Conservation (phyloP, 2,797 vertebrate species). For the Lacerta viridis region DNA sequence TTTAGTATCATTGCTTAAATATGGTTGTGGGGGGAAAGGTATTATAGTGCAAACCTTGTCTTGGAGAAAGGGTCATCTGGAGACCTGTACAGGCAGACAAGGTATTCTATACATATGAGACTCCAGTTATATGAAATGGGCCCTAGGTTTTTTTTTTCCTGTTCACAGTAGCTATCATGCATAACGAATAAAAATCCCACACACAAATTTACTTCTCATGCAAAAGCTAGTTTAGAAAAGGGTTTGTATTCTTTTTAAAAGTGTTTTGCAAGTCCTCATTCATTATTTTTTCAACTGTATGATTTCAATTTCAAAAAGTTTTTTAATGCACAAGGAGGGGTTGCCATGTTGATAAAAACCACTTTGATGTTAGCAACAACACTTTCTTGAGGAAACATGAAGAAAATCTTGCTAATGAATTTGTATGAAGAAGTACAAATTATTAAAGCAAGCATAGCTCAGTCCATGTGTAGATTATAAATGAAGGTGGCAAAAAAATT, state of each 20-base stretch:
- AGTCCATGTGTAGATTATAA: constrained; percentile 26
- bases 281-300: not conserved
- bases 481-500: constrained; percentile 11
- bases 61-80: not conserved
- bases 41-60: not conserved
- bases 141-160: not conserved
- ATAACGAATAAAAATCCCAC: constrained; percentile 34
- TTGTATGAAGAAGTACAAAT: constrained; percentile 12
- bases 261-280: constrained; percentile 24
- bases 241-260: not conserved
- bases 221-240: not conserved
- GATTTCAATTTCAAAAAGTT: constrained; percentile 17
- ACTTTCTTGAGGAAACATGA: constrained; percentile 52
- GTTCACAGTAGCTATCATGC: constrained; percentile 51
- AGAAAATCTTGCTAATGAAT: constrained; percentile 26
- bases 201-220: constrained; percentile 22
- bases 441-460: constrained; percentile 34
- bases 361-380: constrained; percentile 1
- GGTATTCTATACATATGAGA: not conserved
- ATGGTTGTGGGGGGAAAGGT: too few species aligned
- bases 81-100: not conserved
- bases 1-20: not conserved
- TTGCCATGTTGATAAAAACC: constrained; percentile 45
- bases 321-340: constrained; percentile 32
- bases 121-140: not conserved